These are phyloP conservation scores for Diachasmimorpha longicaudata DNA, from an alignment of 1,140 invertebrate species.

Conservation along the genomic window DNA sequence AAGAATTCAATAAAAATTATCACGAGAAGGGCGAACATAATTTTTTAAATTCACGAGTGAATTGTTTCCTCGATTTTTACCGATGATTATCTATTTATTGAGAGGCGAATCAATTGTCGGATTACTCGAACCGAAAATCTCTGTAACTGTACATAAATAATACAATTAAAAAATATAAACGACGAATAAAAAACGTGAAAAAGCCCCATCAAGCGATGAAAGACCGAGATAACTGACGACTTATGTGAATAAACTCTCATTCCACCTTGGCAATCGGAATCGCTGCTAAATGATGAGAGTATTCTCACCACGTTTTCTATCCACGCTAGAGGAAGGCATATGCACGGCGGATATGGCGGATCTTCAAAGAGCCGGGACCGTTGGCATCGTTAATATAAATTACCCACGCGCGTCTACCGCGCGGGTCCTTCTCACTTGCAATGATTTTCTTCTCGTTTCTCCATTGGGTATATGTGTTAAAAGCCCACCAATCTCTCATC, in stretches of 20 bases:
- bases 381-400: conserved; percentile 49
- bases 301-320: conserved; percentile 50
- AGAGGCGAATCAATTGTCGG: no score
- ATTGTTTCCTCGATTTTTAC: no score
- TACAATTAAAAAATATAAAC: no score
- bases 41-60: no score
- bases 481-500: neutral
- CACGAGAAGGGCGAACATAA: no score
- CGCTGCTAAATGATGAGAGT: conserved; percentile 54
- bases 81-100: no score
- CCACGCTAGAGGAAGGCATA: conserved; percentile 20
- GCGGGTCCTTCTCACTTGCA: neutral
- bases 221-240: conserved; percentile 32
- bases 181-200: no score
- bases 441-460: conserved; percentile 11
- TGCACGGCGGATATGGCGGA: conserved; percentile 27
- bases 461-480: neutral
- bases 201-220: conserved; percentile 8
- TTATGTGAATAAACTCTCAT: conserved; percentile 30
- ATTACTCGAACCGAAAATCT: no score
- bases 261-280: conserved; percentile 32
- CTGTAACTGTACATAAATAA: no score
- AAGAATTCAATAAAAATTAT: no score
- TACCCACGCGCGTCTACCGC: conserved; percentile 31
- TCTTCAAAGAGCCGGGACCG: conserved; percentile 40